Base-by-base conservation (phyloP, 2,113 vertebrate genomes). In the Apeltes quadracus region DNA sequence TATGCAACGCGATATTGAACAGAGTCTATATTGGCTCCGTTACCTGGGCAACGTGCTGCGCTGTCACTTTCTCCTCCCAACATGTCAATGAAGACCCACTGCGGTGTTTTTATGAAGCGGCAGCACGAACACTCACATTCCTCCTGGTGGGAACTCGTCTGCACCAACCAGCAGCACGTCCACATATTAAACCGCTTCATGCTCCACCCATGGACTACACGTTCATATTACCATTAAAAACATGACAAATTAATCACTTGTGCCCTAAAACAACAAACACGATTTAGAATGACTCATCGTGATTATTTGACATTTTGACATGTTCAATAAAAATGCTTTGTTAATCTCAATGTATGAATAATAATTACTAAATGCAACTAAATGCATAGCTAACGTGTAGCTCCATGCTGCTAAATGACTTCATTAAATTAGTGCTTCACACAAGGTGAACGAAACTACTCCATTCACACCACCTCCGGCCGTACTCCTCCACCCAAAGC, bases 61-160 rank as follows among this genome's bases (percentile, higher is more conserved):
- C 64, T 69, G 67, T 82, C 63, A 69, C 23, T 27, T 74, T 36
- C 20, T 62, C 61, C 56, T 70, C 51, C 36, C 69, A 44, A n/a
- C 50, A 68, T 64, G 65, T 72, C 61, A 65, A 11, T 54, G 50
- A 57, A 51, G 63, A 54, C 38, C 66, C 41, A 67, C 20, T 54
- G 38, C 63, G 56, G 59, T 71, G 41, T 66, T 66, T 74, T 54
- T n/a, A 67, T 69, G 59, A 73, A 63, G n/a, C 41, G 36, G 55
- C 73, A 69, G 74, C 55, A 23, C 61, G 43, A 12, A 22, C 50
- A 6, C 23, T 64, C 54, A 55, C 63, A 71, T 55, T 62, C 27
- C 22, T 38, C 75, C 59, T 59, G 43, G 51, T 59, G 79, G 70
- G 68, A 77, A 32, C 18, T 51, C 29, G 51, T 82, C 58, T 65